Evolutionary conservation across 2,113 vertebrate species (phyloP), one percentile per base, ranked within the genome.

Genomic region (Aramus guarauna): DNA sequence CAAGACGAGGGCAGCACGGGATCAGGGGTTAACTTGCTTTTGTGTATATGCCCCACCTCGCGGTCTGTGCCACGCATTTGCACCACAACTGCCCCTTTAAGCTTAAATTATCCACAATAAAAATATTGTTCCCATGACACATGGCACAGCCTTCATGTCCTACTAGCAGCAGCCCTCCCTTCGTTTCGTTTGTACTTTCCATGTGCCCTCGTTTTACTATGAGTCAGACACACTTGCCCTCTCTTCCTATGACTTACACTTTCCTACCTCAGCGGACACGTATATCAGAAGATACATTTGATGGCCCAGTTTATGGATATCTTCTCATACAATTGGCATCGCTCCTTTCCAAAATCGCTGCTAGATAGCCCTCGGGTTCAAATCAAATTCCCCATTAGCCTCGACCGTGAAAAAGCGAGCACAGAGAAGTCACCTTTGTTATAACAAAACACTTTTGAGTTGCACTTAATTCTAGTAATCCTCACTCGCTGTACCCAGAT

Each of bases 191-290:
- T 82, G 56, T 87, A 69, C 48, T 93, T 95, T 91, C 77, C 75
- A 69, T 13, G 4, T 95, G 92, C 74, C 88, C 93, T 94, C 3
- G 0, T 85, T 97, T 96, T 78, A 73, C 77, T 78, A 30, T 96
- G 79, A 92, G 76, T 88, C 83, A 95, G 56, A 82, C 56, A 58
- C 30, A 9, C 47, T 96, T 94, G 82, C 85, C 92, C 84, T 95
- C 79, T 93, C 91, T 88, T 95, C 76, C 80, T 91, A 48, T 93
- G 91, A 95, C 86, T 91, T 95, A 94, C 58, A 71, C 67, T 93
- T 93, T 85, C 81, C 92, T 94, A 78, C 83, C 86, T 85, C 90
- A 92, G 68, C 94, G 85, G 88, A 89, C 76, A 66, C 15, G 6
- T 55, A 7, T 89, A 96, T 91, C 86, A 89, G 71, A 50, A 83